Evolutionary conservation across 2,113 vertebrate genomes (phyloP), one percentile per base, ranked within the genome.

Genomic region (Gila orcuttii): DNA sequence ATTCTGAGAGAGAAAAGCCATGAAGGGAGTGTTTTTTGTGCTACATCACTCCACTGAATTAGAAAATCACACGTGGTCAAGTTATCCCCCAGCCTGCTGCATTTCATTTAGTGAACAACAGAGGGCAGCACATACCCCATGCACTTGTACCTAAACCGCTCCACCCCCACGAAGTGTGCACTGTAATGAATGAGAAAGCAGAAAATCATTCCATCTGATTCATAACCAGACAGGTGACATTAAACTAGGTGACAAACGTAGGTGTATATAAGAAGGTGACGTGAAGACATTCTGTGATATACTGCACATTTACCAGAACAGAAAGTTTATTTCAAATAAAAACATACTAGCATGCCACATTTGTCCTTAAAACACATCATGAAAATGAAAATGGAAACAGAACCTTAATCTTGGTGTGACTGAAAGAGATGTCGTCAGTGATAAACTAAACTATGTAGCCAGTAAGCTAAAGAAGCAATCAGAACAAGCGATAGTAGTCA

Each of bases 181-280:
- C 10, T n/a, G 36, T 73, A n/a, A n/a, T 15, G n/a, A 6, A 8
- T 47, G 11, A 45, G 33, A 60, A n/a, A 0, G 6, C 6, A 42
- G 6, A 62, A 60, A 23, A 12, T 59, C 33, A 28, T 36, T 62
- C 36, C 78, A 80, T n/a, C 21, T 66, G 79, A 81, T 81, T 81
- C 79, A 81, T 81, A 81, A 64, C 79, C 3, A 47, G 5, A 81
- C 79, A 81, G n/a, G 59, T 80, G 79, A 81, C 79, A 45, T 47
- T 62, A 25, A 47, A 64, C 59, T 64, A 28, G 15, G 15, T 47
- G 73, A 75, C 59, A 36, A 66, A 28, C 28, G 57, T 64, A 64
- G 79, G 59, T 64, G 79, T 42, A 47, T 60, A 25, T 79, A 79
- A 79, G 9, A 79, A 79, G 12, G 60, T 6, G 33, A 0, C 4